Conservation (phyloP, 2,113 vertebrate genomes). For the Ptilorrhoa leucosticta region DNA sequence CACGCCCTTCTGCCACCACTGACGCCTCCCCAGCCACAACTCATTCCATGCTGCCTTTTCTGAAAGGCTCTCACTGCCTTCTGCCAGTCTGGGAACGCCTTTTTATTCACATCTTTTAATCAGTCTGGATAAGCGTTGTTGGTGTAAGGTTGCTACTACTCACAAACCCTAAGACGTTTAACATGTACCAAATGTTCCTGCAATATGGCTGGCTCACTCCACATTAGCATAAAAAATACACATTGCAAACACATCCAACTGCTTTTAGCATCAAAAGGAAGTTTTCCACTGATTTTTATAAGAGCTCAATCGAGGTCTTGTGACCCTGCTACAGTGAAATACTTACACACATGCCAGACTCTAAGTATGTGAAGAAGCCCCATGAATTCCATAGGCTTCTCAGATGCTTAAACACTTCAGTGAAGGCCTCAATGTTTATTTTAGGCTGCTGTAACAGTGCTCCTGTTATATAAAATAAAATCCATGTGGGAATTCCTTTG, state of each 20-base stretch:
- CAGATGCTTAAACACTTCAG: not conserved
- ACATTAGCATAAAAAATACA: not conserved
- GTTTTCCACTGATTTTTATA: not conserved
- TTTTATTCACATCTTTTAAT: not conserved
- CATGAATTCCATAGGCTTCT: not conserved
- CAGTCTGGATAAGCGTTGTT: rapidly evolving
- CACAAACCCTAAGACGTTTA: not conserved
- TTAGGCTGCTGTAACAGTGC: not conserved
- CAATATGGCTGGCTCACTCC: not conserved
- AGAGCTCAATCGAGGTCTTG: not conserved
- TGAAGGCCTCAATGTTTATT: not conserved
- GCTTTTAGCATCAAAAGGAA: not conserved
- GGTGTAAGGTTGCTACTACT: not conserved
- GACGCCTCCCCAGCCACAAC: rapidly evolving
- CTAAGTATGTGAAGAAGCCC: constrained; percentile 4
- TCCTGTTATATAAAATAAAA: not conserved
- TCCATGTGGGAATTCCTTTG: not conserved
- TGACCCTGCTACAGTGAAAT: not conserved
- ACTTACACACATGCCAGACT: not conserved
- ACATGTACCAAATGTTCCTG: not conserved
- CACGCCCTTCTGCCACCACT: not conserved
- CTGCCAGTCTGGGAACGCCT: not conserved
- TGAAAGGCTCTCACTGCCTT: not conserved
- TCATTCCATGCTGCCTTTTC: not conserved
- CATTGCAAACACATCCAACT: not conserved